Conservation (phyloP, 2,888 invertebrate genomes). For the Leptogaster cylindrica region DNA sequence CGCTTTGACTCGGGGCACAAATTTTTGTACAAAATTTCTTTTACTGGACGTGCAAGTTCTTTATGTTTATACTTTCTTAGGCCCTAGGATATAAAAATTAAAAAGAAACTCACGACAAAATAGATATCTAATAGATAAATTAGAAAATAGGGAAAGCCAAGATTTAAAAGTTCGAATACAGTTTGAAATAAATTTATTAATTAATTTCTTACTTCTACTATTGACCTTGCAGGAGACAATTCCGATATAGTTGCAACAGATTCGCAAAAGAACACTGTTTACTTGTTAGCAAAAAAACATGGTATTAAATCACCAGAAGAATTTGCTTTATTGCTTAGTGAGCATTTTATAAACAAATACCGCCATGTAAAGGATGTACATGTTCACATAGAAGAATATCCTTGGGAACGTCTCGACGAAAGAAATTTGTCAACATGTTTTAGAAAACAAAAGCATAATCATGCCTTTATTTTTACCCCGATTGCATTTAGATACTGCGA, state of each 20-base stretch:
- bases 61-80: too few relatives aligned
- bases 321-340: slow-evolving; percentile 75
- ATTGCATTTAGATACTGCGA: slow-evolving; percentile 72
- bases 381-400: slow-evolving; percentile 75
- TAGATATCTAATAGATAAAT: too few relatives aligned
- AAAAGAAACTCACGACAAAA: too few relatives aligned
- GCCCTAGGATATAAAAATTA: too few relatives aligned
- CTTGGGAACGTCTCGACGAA: slow-evolving; percentile 73
- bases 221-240: too few relatives aligned
- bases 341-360: slow-evolving; percentile 78
- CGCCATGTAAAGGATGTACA: slow-evolving; percentile 75
- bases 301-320: slow-evolving; percentile 79
- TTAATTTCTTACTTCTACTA: too few relatives aligned
- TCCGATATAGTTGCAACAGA: slow-evolving; percentile 82
- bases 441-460: slow-evolving; percentile 68
- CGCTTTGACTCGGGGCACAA: too few relatives aligned
- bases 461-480: slow-evolving; percentile 77
- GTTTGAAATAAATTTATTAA: too few relatives aligned
- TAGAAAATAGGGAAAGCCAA: too few relatives aligned
- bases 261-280: slow-evolving; percentile 83
- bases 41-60: too few relatives aligned
- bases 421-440: slow-evolving; percentile 50
- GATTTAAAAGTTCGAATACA: too few relatives aligned
- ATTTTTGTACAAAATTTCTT: too few relatives aligned
- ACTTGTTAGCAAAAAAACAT: slow-evolving; percentile 77